These are phyloP conservation scores for Sarcophaga subvicina DNA, from an alignment of 2,888 invertebrate genomes.

Conservation along the genomic window DNA sequence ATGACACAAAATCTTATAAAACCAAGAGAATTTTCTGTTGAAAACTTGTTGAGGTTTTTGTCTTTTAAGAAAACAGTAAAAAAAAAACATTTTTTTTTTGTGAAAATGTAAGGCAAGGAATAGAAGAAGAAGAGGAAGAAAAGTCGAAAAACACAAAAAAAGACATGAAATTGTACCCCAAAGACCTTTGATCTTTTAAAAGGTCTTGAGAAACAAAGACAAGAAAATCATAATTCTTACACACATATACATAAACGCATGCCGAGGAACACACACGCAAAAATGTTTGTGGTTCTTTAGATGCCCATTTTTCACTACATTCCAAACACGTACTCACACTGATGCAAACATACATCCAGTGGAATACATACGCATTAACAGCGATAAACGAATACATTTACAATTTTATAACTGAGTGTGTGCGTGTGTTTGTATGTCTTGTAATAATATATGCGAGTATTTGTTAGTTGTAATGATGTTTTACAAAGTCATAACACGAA, in stretches of 20 bases:
- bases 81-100: background rate
- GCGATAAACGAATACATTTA: too few relatives aligned
- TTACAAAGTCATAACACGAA: constrained; percentile 67
- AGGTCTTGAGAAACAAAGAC: constrained; percentile 3
- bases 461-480: constrained; percentile 54
- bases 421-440: background rate
- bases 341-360: background rate
- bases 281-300: background rate
- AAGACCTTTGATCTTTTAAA: constrained; percentile 54
- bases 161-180: constrained; percentile 15
- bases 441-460: background rate
- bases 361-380: too few relatives aligned
- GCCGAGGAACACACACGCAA: background rate
- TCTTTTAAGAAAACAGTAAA: background rate
- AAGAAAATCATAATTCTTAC: constrained; percentile 20
- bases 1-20: background rate
- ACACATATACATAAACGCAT: background rate
- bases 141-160: background rate
- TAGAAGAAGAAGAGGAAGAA: background rate
- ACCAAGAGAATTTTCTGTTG: background rate
- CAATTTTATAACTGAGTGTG: background rate
- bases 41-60: constrained; percentile 31
- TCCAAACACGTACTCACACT: background rate
- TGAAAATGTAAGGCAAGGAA: background rate
- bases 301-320: background rate